A percentile compares a stretch with the other conserved stretches of the same genome.
Evolutionary conservation across 2,113 vertebrate genomes (phyloP).

Genomic region (Phycodurus eques): DNA sequence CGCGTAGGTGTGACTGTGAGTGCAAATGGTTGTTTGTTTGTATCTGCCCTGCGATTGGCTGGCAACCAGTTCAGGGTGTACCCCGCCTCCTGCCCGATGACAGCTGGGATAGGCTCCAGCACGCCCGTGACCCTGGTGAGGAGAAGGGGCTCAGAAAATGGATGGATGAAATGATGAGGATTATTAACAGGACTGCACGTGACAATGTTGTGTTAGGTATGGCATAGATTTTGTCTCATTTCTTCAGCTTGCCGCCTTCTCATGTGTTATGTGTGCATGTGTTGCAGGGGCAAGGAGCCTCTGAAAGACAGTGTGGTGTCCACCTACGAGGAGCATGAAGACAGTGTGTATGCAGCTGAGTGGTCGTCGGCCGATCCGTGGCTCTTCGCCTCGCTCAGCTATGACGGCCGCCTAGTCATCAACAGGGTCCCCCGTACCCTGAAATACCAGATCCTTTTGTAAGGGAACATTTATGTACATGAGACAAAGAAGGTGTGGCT

Average conservation of each 20-base stretch:
- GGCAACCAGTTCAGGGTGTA: too few species aligned
- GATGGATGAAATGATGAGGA: neutral
- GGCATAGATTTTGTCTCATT: neutral
- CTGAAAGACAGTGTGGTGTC: conserved; percentile 93
- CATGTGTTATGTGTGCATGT: conserved; percentile 10
- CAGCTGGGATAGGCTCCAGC: too few species aligned
- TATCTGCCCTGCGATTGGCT: too few species aligned
- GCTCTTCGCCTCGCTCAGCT: conserved; percentile 97
- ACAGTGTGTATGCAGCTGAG: conserved; percentile 96
- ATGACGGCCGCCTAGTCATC: conserved; percentile 95
- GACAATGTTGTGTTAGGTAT: neutral
- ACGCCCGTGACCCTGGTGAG: too few species aligned
- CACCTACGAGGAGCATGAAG: conserved; percentile 97
- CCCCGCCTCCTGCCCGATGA: too few species aligned
- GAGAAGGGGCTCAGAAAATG: too few species aligned
- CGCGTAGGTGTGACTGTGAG: too few species aligned
- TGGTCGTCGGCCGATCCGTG: conserved; percentile 97
- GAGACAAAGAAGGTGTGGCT: neutral
- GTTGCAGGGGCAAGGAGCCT: conserved; percentile 83
- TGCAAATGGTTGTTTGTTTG: too few species aligned
- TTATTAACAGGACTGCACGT: neutral
- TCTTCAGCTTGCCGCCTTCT: neutral
- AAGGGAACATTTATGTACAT: conserved; percentile 5
- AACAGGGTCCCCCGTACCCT: conserved; percentile 93
- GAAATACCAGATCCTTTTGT: conserved; percentile 91